Conservation (phyloP, 92 coral and sea anemone genomes). For the Epizoanthus ramosus region DNA sequence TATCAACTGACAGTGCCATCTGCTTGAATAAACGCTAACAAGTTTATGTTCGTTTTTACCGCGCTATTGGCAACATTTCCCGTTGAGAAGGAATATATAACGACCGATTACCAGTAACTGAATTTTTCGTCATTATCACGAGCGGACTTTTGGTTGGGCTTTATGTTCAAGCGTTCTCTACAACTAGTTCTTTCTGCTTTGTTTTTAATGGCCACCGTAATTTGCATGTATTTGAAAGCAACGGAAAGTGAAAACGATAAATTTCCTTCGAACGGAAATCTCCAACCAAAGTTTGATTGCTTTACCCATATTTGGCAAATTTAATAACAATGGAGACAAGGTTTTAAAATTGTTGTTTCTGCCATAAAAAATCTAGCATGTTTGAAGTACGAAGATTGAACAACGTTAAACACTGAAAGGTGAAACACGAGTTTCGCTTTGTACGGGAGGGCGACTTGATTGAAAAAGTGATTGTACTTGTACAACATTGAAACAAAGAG, state of each 20-base stretch:
- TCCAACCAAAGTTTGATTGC: constrained; percentile 76
- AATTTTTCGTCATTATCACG: background rate
- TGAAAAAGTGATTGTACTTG: constrained; percentile 38
- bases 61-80: background rate
- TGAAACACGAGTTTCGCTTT: background rate
- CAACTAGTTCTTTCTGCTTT: constrained; percentile 18
- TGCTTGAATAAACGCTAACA: constrained; percentile 12
- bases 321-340: constrained; percentile 67
- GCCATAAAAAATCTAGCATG: constrained; percentile 1
- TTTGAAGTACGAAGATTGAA: constrained; percentile 4
- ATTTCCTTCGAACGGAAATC: constrained; percentile 94
- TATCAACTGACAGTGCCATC: constrained; percentile 8
- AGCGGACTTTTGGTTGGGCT: background rate
- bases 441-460: background rate
- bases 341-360: constrained; percentile 52
- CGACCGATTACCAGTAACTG: background rate
- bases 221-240: constrained; percentile 79
- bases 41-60: background rate
- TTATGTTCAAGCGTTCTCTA: constrained; percentile 11
- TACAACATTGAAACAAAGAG: constrained; percentile 58
- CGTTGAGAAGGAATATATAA: background rate
- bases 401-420: background rate
- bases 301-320: constrained; percentile 82
- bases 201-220: constrained; percentile 43
- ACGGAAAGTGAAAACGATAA: constrained; percentile 84